These are phyloP conservation scores for Torymus tubicola DNA, from an alignment of 2,888 invertebrate genomes.

Conservation along the genomic window DNA sequence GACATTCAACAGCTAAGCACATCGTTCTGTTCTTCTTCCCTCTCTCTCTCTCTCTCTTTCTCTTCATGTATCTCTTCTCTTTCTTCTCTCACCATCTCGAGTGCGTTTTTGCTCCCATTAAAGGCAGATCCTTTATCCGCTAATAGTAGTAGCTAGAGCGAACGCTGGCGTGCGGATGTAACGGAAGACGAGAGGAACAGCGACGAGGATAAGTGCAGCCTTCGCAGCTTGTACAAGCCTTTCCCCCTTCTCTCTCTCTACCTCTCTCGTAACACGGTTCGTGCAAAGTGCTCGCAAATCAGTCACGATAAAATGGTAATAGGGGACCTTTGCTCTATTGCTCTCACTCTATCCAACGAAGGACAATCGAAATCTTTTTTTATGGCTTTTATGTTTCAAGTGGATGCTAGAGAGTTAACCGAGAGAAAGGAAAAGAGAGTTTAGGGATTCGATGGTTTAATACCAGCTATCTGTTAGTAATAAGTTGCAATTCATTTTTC, in stretches of 20 bases:
- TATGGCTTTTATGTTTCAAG: constrained; percentile 56
- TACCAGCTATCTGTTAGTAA: no score
- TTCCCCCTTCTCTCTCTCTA: constrained; percentile 34
- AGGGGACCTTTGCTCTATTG: constrained; percentile 60
- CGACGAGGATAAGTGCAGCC: constrained; percentile 55
- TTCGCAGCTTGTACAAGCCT: constrained; percentile 9
- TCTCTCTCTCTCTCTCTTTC: no score
- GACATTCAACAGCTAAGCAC: no score
- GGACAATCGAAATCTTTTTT: constrained; percentile 54
- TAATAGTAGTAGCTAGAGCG: constrained; percentile 16
- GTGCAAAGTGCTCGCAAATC: constrained; percentile 72
- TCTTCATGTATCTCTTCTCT: no score
- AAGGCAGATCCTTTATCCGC: constrained; percentile 14
- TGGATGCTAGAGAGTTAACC: not conserved
- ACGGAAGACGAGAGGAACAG: constrained; percentile 1
- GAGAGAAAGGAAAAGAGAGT: not conserved
- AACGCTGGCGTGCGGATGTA: not conserved
- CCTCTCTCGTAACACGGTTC: constrained; percentile 59
- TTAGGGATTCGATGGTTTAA: no score
- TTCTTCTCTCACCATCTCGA: no score
- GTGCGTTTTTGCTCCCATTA: not conserved
- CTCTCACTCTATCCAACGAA: not conserved
- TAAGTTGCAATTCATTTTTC: no score
- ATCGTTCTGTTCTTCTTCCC: no score
- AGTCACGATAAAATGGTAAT: constrained; percentile 73